A percentile compares a stretch with the other conserved stretches of the same genome.
These are phyloP conservation scores for Pampusana beccarii DNA, from an alignment of 2,113 vertebrate genomes.

Conservation along the genomic window DNA sequence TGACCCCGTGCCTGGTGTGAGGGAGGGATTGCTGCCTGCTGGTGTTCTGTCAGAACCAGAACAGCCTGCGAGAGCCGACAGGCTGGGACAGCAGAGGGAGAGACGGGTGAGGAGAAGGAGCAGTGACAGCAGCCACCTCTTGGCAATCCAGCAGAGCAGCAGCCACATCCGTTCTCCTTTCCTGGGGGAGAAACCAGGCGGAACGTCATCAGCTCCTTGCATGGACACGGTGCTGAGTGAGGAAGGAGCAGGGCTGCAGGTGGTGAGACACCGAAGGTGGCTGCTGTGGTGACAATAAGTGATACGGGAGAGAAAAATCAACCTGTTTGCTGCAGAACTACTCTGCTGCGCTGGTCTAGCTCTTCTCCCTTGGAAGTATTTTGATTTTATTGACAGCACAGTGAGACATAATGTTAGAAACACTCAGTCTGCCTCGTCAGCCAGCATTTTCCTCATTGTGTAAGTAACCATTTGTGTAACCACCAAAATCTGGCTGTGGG, in stretches of 20 bases:
- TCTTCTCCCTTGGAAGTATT: neutral
- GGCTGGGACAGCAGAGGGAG: neutral
- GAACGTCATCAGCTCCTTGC: neutral
- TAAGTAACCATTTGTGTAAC: neutral
- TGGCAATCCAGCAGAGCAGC: neutral
- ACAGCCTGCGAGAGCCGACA: neutral
- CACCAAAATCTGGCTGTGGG: neutral
- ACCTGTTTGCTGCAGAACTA: neutral
- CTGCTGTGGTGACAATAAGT: neutral
- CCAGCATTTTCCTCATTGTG: neutral
- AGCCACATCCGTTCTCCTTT: neutral
- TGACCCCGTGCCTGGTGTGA: neutral
- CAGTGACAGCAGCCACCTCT: neutral
- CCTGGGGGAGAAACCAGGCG: neutral
- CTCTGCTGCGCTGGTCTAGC: neutral
- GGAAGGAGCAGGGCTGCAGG: neutral
- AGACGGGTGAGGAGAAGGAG: neutral
- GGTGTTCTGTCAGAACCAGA: neutral
- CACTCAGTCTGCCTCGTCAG: neutral
- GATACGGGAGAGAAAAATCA: neutral
- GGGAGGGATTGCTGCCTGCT: neutral
- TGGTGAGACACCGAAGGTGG: rapidly evolving
- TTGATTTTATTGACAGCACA: neutral
- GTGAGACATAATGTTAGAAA: neutral
- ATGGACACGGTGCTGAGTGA: neutral